Base-by-base conservation (phyloP, 1,140 invertebrate species). In the Cherax destructor region DNA sequence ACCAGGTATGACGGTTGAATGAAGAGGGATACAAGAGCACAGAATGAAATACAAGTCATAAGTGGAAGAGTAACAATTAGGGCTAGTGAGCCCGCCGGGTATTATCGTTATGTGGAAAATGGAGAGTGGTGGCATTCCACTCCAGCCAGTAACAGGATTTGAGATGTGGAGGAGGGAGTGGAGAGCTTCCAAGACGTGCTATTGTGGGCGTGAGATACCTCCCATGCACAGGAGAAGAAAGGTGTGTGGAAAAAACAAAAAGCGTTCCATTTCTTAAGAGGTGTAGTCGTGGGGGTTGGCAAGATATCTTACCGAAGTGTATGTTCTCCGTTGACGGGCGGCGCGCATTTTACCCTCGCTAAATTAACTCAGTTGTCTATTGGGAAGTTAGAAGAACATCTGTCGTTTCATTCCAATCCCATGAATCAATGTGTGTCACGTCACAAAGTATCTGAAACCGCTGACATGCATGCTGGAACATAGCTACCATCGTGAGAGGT, bases 1-100 rank as follows among this genome's bases (percentile, higher is more conserved):
- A 49, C 77, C 77, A 79, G 77, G 77, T 50, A 50, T 49, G 77
- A 79, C 49, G 77, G 49, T 41, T 79, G 77, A 79, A 79, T 79
- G 77, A 79, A 50, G 77, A 18, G 77, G 41, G 18, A 52, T 79
- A 47, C 18, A 50, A 79, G 47, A 21, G 16, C 7, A 50, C 4
- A 21, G 77, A 21, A 79, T 21, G 47, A 21, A 52, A 52, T 41
- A 13, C 1, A 50, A 47, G 47, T 13, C 77, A 16, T 69, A 10
- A 69, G 13, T 69, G 11, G 0, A 69, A 69, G 61, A 69, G 18
- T 69, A 18, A 69, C 61, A 69, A 10, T 69, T 16, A 16, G 61
- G 13, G 61, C 16, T 16, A 0, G 61, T 16, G 61, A 69, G 61
- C 61, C 16, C 61, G 18, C 21, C 11, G 61, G 61, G 61, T 18